Percentiles rank a stretch among this genome's conserved stretches.
These are phyloP conservation scores for Thymallus thymallus DNA, from an alignment of 2,113 vertebrate species.

Conservation along the genomic window DNA sequence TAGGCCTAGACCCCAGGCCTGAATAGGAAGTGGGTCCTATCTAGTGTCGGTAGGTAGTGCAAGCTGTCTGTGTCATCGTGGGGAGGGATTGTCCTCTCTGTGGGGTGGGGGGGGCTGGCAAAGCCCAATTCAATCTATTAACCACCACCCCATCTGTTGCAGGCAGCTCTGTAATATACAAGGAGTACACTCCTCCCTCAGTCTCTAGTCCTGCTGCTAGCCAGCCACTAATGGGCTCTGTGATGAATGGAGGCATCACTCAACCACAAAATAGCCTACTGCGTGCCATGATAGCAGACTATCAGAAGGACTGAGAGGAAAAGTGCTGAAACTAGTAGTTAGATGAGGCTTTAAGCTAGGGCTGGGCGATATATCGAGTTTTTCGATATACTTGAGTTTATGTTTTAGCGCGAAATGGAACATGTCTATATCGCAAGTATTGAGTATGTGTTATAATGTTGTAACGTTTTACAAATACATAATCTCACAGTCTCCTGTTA, in stretches of 20 bases:
- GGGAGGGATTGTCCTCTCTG: slow-evolving; percentile 52
- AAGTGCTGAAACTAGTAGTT: not conserved
- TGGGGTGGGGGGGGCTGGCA: slow-evolving; percentile 36
- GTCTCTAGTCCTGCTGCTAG: not conserved
- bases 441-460: too few species aligned
- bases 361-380: too few species aligned
- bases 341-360: slow-evolving; percentile 8
- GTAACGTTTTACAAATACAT: too few species aligned
- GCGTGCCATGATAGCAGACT: not conserved
- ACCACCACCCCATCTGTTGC: slow-evolving; percentile 65
- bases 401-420: too few species aligned
- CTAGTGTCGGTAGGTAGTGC: slow-evolving; percentile 12
- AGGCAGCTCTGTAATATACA: slow-evolving; percentile 40
- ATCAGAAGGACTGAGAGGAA: not conserved
- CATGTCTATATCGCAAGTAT: too few species aligned
- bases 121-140: slow-evolving; percentile 59
- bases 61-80: not conserved
- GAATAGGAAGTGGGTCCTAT: too few species aligned
- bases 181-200: slow-evolving; percentile 15
- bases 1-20: too few species aligned
- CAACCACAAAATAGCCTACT: not conserved
- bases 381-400: too few species aligned
- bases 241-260: not conserved
- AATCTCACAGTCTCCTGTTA: too few species aligned
- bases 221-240: not conserved